phyloP scores from a whole-genome alignment of 1,140 invertebrate species.

The Luehdorfia chinensis region DNA sequence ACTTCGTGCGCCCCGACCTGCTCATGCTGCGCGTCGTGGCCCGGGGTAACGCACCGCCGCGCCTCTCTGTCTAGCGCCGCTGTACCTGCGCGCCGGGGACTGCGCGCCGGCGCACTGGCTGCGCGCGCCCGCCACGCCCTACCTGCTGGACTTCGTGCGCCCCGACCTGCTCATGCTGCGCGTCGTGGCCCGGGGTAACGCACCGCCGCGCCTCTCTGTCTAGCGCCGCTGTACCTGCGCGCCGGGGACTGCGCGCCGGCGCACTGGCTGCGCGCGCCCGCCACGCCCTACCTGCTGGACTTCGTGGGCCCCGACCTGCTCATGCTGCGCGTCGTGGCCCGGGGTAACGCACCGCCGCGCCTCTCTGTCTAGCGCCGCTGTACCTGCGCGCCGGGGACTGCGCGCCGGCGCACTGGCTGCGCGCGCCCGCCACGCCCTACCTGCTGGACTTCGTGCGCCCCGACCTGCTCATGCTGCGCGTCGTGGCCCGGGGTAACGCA shows the following conservation, averaged over 20 bases:
- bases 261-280: background rate
- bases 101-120: conserved; percentile 83
- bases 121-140: conserved; percentile 82
- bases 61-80: no score
- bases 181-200: conserved; percentile 86
- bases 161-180: conserved; percentile 95
- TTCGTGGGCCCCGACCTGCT: conserved; percentile 96
- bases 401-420: conserved; percentile 82
- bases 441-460: conserved; percentile 95
- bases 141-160: conserved; percentile 93
- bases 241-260: conserved; percentile 92
- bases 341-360: no score
- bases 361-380: no score
- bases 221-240: conserved; percentile 94
- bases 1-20: conserved; percentile 96
- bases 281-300: conserved; percentile 94
- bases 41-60: no score
- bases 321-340: conserved; percentile 88
- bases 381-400: conserved; percentile 92
- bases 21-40: conserved; percentile 90
- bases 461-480: conserved; percentile 92
- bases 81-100: conserved; percentile 93
- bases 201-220: no score
- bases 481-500: conserved; percentile 86
- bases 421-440: conserved; percentile 84